Conservation (phyloP, 2,888 invertebrate species). For the Dasysyrphus albostriatus region DNA sequence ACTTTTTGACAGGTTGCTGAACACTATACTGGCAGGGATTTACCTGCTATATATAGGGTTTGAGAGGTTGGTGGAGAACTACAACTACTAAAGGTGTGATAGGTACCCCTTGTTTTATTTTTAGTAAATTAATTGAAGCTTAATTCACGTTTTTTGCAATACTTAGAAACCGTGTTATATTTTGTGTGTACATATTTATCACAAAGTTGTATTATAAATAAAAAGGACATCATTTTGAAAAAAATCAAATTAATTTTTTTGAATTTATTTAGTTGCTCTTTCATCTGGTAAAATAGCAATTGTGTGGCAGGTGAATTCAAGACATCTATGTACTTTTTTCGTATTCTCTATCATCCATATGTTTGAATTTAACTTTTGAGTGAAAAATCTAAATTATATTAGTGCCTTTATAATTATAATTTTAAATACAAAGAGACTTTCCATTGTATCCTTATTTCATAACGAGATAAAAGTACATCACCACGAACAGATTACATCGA, state of each 20-base stretch:
- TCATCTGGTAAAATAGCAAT: too few species aligned
- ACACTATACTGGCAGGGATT: slow-evolving; percentile 66
- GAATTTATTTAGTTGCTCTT: too few species aligned
- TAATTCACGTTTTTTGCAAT: too few species aligned
- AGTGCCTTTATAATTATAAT: not conserved
- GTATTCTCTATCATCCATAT: too few species aligned
- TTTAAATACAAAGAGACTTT: not conserved
- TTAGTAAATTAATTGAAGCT: not conserved
- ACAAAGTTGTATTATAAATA: too few species aligned
- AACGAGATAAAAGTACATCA: not conserved
- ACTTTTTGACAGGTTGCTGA: slow-evolving; percentile 77
- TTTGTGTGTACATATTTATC: too few species aligned
- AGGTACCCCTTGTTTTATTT: slow-evolving; percentile 5
- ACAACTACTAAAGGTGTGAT: not conserved
- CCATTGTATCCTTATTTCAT: slow-evolving; percentile 69
- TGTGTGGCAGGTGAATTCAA: too few species aligned
- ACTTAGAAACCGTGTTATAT: too few species aligned
- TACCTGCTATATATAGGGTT: slow-evolving; percentile 44
- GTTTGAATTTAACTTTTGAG: too few species aligned
- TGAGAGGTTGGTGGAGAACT: not conserved
- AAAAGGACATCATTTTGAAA: too few species aligned
- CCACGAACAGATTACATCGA: slow-evolving; percentile 77
- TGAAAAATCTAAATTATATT: not conserved
- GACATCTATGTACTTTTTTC: too few species aligned
- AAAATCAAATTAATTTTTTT: too few species aligned